Conservation (phyloP, 1,140 invertebrate genomes). For the Tribolium castaneum region DNA sequence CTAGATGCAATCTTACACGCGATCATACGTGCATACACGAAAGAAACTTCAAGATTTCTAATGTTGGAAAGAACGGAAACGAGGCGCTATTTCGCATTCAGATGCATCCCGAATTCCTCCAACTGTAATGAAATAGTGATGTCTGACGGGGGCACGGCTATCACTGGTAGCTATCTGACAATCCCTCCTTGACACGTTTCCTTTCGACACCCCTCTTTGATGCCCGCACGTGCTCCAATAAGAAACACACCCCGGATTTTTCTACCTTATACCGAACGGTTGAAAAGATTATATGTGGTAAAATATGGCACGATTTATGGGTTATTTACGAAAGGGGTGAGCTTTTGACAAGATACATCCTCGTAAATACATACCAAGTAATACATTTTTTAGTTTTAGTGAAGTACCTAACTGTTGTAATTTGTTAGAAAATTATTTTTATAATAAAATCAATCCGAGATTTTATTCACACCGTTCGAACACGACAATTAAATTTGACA, state of each 20-base stretch:
- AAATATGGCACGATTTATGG: not conserved
- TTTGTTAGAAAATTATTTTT: too few relatives aligned
- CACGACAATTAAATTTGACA: too few relatives aligned
- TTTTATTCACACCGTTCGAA: too few relatives aligned
- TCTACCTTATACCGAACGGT: not conserved
- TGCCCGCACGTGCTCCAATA: not conserved
- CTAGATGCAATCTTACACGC: conserved; percentile 30
- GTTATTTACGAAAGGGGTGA: not conserved
- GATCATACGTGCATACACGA: conserved; percentile 26
- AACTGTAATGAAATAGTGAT: conserved; percentile 9
- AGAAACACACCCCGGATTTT: not conserved
- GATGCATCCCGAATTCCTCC: conserved; percentile 18
- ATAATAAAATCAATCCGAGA: too few relatives aligned
- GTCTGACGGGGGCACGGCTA: not conserved
- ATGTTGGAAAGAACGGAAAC: not conserved
- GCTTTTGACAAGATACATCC: too few relatives aligned
- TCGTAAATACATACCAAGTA: too few relatives aligned
- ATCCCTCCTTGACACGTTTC: conserved; percentile 13
- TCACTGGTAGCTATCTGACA: not conserved
- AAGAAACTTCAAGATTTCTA: conserved; percentile 9
- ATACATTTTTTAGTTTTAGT: too few relatives aligned
- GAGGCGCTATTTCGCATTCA: not conserved
- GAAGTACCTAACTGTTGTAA: too few relatives aligned
- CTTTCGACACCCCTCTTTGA: conserved; percentile 6
- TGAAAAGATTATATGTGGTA: not conserved